Evolutionary conservation across 2,888 invertebrate species (phyloP), one percentile per base, ranked within the genome.

Genomic region (Xestia sexstrigata): DNA sequence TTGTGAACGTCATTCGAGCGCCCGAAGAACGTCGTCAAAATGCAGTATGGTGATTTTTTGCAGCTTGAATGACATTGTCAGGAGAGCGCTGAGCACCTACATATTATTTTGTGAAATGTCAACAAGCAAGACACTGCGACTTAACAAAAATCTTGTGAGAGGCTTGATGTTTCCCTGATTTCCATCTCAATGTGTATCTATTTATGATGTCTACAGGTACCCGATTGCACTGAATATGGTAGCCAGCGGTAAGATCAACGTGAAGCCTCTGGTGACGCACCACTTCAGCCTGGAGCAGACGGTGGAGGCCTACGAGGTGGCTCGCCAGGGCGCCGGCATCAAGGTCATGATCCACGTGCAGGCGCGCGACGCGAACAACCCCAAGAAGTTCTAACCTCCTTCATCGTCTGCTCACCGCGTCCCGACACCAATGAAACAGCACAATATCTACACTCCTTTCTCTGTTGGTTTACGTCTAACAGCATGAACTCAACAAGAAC

Each of bases 321-420:
- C 99, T 0, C 97, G 97, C 82, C 97, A 97, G 70, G 98, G 98
- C 3, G 94, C 97, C 70, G 98, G 98, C 82, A 98, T 99, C 90
- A 99, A 99, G 95, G 98, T 99, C 88, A 98, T 99, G 97, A 99
- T 99, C 76, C 98, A 99, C 92, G 97, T 97, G 2, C 97, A 97
- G 88, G 97, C 97, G 0, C 89, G 95, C 13, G 94, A 97, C 86
- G 82, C 95, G 26, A 97, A 97, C 89, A 97, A 97, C 89, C 90
- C 92, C 0, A 80, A 79, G 0, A 93, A 94, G 79, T 94, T 94
- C 86, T 91, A 91, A 60, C 23, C 11, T 47, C 63, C 58, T n/a
- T 13, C 13, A 26, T 39, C 39, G 15, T 35, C 70, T 47, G 62
- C 23, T 45, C 17, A 30, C 17, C 20, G 47, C 35, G 26, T 26